These are phyloP conservation scores for Telmatochromis sp. DNA, from an alignment of 2,113 vertebrate species.

Conservation along the genomic window DNA sequence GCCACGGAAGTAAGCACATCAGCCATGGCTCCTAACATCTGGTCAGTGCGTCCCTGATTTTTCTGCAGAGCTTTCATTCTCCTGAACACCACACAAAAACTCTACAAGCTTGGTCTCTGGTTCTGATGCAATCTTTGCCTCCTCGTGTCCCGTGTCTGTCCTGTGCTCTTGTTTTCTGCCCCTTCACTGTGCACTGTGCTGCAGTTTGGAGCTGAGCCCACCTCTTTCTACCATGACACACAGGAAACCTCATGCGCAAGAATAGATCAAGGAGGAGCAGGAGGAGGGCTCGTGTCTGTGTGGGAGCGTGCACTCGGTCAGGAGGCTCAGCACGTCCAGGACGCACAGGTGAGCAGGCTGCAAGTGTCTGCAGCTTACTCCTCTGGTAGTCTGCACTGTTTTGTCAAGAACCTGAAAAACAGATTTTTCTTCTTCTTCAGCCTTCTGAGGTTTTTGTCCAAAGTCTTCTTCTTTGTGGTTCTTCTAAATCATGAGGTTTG, in stretches of 20 bases:
- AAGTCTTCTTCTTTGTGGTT: background rate
- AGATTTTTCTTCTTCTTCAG: background rate
- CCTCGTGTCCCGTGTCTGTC: background rate
- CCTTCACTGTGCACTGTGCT: background rate
- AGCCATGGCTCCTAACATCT: constrained; percentile 81
- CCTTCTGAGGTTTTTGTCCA: background rate
- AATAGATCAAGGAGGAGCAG: constrained; percentile 36
- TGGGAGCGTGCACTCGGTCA: background rate
- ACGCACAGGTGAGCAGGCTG: constrained; percentile 11
- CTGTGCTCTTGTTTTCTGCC: background rate
- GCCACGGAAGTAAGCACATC: constrained; percentile 79
- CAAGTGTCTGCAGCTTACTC: constrained; percentile 11
- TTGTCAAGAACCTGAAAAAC: background rate
- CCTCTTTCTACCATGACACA: constrained; percentile 26
- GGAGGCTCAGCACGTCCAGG: background rate
- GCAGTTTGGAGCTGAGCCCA: constrained; percentile 29
- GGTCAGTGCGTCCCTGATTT: constrained; percentile 75
- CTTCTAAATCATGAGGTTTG: background rate
- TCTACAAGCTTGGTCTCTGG: background rate
- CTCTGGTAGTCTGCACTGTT: background rate
- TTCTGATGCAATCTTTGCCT: background rate
- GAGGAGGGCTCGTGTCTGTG: constrained; percentile 25
- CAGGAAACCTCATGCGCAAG: constrained; percentile 41
- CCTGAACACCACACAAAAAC: background rate
- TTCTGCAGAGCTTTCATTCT: constrained; percentile 76